Conservation (phyloP, 2,888 invertebrate genomes). For the Dendrolimus pini region DNA sequence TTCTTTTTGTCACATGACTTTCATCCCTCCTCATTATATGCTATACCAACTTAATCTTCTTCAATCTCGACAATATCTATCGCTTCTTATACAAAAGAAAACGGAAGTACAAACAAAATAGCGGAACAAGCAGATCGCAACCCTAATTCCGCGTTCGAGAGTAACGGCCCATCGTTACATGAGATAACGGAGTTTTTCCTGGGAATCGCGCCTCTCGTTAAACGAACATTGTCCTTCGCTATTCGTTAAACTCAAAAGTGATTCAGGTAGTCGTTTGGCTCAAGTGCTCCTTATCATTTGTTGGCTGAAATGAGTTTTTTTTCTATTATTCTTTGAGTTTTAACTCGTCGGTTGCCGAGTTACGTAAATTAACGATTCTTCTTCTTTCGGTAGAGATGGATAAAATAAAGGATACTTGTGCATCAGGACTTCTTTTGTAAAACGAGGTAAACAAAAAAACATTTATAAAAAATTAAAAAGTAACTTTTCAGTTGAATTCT, state of each 20-base stretch:
- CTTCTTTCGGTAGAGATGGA: too few relatives aligned
- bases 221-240: constrained; percentile 57
- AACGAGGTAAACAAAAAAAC: too few relatives aligned
- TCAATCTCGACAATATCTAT: background rate
- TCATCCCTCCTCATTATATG: too few relatives aligned
- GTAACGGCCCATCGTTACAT: constrained; percentile 61
- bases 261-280: constrained; percentile 65
- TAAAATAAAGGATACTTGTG: too few relatives aligned
- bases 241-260: constrained; percentile 56
- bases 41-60: background rate
- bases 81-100: too few relatives aligned
- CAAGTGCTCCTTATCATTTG: constrained; percentile 62
- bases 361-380: too few relatives aligned
- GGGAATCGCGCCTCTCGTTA: constrained; percentile 59
- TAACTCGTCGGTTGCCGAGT: background rate
- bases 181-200: constrained; percentile 62
- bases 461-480: too few relatives aligned
- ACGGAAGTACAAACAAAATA: too few relatives aligned
- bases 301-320: constrained; percentile 32
- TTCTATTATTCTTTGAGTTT: constrained; percentile 35
- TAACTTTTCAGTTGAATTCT: too few relatives aligned
- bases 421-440: too few relatives aligned
- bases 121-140: background rate
- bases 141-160: constrained; percentile 27
- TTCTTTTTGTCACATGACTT: too few relatives aligned